A percentile compares a stretch with the other conserved stretches of the same genome.
Evolutionary conservation across 1,140 invertebrate species (phyloP).

Genomic region (Tribolium madens): DNA sequence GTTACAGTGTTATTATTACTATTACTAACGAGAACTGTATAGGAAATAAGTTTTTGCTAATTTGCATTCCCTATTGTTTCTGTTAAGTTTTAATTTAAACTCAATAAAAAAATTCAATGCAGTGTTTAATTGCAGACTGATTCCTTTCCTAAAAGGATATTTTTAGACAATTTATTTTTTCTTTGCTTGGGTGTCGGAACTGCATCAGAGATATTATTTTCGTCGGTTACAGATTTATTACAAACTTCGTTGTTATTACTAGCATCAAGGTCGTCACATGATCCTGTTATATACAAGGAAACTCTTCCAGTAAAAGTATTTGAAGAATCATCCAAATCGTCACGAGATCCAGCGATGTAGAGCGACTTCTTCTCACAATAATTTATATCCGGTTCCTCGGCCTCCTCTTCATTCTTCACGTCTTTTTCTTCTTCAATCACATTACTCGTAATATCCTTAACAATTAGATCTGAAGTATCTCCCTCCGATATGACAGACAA

Average conservation of each 20-base stretch:
- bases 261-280: conserved; percentile 30
- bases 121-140: not conserved
- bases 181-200: conserved; percentile 46
- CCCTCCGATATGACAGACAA: conserved; percentile 7
- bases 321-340: conserved; percentile 22
- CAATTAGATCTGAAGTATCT: not conserved
- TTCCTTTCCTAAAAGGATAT: conserved; percentile 34
- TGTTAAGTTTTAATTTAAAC: conserved; percentile 39
- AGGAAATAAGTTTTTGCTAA: conserved; percentile 10
- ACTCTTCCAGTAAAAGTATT: conserved; percentile 26
- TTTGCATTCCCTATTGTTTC: conserved; percentile 4
- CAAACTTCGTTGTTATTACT: conserved; percentile 32
- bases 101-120: conserved; percentile 31
- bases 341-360: conserved; percentile 47
- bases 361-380: conserved; percentile 46
- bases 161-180: conserved; percentile 48
- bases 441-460: conserved; percentile 32
- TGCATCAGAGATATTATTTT: conserved; percentile 26
- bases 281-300: conserved; percentile 46
- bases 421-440: conserved; percentile 15
- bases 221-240: conserved; percentile 33
- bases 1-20: conserved; percentile 30
- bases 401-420: not conserved
- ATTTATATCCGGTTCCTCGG: not conserved
- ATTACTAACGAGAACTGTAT: conserved; percentile 17